These are phyloP conservation scores for Zelleria hepariella DNA, from an alignment of 2,888 invertebrate genomes.

Conservation along the genomic window DNA sequence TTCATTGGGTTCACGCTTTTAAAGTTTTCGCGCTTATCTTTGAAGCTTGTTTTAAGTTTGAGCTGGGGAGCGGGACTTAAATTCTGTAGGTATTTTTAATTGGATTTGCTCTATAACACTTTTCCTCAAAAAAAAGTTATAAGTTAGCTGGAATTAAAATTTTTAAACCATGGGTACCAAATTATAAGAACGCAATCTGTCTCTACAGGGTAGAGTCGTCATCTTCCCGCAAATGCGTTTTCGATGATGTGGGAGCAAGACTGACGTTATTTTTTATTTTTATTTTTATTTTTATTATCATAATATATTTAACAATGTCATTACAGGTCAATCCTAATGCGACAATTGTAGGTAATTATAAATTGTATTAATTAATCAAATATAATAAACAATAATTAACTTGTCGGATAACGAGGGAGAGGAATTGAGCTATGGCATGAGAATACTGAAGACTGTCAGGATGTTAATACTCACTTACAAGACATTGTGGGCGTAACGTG, in stretches of 20 bases:
- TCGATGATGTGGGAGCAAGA: not conserved
- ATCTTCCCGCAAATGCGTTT: not conserved
- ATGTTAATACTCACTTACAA: too few species aligned
- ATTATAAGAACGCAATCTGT: not conserved
- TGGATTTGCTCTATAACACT: not conserved
- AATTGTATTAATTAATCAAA: too few species aligned
- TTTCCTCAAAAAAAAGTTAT: not conserved
- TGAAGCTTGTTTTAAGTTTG: not conserved
- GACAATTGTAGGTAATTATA: too few species aligned
- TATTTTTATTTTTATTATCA: too few species aligned
- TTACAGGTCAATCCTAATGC: too few species aligned
- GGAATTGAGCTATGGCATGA: too few species aligned
- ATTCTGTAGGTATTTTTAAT: not conserved
- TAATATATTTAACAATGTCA: too few species aligned
- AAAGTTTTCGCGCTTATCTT: not conserved
- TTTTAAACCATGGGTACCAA: not conserved
- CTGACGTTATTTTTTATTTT: not conserved
- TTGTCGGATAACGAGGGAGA: too few species aligned
- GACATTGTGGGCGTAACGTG: too few species aligned
- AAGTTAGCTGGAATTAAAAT: not conserved
- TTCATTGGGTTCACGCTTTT: not conserved
- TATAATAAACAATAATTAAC: too few species aligned
- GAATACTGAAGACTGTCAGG: too few species aligned
- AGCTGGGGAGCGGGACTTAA: not conserved
- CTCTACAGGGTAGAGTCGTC: not conserved